Conservation (phyloP, 1,140 invertebrate species). For the Caenorhabditis latens region DNA sequence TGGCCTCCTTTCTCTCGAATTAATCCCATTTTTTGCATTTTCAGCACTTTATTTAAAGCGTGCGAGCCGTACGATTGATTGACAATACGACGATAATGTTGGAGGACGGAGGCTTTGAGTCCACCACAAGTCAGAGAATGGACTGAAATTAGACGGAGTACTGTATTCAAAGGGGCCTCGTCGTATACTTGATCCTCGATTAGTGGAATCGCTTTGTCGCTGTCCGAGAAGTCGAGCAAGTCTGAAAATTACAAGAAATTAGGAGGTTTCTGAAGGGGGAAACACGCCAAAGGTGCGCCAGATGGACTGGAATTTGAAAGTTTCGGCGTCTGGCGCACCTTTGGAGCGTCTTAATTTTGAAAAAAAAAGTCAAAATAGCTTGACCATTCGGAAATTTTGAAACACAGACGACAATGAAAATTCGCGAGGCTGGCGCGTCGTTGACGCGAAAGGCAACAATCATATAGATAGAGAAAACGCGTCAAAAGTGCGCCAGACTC, state of each 20-base stretch:
- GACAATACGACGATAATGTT: conserved; percentile 65
- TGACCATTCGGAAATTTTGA: no score
- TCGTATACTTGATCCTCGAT: conserved; percentile 69
- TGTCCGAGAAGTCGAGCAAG: conserved; percentile 59
- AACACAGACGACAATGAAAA: no score
- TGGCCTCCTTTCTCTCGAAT: conserved; percentile 66
- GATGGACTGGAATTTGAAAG: no score
- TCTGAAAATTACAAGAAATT: conserved; percentile 60
- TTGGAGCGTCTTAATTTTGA: no score
- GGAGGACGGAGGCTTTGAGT: conserved; percentile 66
- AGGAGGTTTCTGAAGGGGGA: no score
- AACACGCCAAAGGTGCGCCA: no score
- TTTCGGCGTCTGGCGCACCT: no score
- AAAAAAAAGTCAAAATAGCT: no score
- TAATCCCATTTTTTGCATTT: conserved; percentile 72
- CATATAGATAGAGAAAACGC: no score
- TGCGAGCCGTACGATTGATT: conserved; percentile 70
- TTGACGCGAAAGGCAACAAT: no score
- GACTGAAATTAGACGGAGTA: conserved; percentile 68
- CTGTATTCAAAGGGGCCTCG: conserved; percentile 34
- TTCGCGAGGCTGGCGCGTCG: no score
- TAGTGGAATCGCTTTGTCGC: conserved; percentile 67
- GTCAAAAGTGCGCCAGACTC: no score
- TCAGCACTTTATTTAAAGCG: conserved; percentile 66
- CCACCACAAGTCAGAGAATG: conserved; percentile 67